Evolutionary conservation across 2,888 invertebrate genomes (phyloP).

Genomic region (Amphipoea lucens): DNA sequence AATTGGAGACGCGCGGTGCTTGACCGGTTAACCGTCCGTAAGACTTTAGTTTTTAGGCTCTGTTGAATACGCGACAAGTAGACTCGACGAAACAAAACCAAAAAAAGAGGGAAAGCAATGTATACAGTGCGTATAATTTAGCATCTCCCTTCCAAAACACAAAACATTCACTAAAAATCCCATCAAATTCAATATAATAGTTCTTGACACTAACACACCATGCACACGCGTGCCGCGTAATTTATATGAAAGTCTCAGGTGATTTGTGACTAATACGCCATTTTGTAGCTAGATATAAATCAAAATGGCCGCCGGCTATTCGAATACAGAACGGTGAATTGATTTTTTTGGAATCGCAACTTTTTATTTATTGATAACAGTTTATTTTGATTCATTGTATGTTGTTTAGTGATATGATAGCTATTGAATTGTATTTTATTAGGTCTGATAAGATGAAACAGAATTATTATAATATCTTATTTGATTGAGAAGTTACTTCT

Average conservation of each 20-base stretch:
- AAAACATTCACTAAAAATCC: conserved; percentile 29
- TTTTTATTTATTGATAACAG: conserved; percentile 51
- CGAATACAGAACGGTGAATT: conserved; percentile 61
- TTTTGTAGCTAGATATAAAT: conserved; percentile 69
- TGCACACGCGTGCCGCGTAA: conserved; percentile 49
- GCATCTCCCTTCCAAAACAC: neutral
- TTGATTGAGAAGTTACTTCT: conserved; percentile 6
- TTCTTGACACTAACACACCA: conserved; percentile 50
- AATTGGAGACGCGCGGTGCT: too few relatives aligned
- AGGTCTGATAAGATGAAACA: neutral
- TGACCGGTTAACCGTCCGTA: too few relatives aligned
- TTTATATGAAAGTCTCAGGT: conserved; percentile 43
- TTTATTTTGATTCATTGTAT: conserved; percentile 53
- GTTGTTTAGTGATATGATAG: conserved; percentile 26
- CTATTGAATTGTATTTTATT: neutral
- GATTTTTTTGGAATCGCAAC: conserved; percentile 61
- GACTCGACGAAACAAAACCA: too few relatives aligned
- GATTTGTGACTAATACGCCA: conserved; percentile 65
- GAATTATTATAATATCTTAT: neutral
- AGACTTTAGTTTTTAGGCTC: too few relatives aligned
- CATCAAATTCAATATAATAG: conserved; percentile 54
- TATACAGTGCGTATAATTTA: neutral
- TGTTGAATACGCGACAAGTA: too few relatives aligned
- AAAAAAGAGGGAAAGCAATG: neutral
- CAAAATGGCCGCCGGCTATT: conserved; percentile 70